A percentile compares a stretch with the other conserved stretches of the same genome.
Conservation (phyloP, 2,113 vertebrate species). For the Psilopogon haemacephalus region DNA sequence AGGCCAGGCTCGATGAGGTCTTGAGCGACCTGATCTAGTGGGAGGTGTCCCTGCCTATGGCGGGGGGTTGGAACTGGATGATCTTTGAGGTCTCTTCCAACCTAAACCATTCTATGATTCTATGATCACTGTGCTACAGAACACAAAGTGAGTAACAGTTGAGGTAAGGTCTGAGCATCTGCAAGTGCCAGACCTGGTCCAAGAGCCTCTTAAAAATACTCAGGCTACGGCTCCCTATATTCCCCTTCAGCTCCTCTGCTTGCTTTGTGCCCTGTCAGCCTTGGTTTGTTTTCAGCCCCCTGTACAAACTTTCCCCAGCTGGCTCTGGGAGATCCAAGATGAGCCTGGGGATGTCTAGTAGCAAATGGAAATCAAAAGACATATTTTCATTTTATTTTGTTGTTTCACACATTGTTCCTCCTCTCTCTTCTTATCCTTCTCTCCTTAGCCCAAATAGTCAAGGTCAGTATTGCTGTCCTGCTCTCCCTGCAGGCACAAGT, state of each 20-base stretch:
- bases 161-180: neutral
- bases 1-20: no score
- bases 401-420: neutral
- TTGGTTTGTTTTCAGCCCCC: neutral
- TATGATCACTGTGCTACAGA: neutral
- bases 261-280: neutral
- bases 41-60: no score
- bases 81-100: no score
- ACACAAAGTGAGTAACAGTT: neutral
- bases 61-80: no score
- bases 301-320: neutral
- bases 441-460: neutral
- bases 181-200: neutral
- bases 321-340: neutral
- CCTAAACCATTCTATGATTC: no score
- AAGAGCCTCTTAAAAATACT: neutral
- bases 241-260: neutral
- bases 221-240: neutral
- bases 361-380: neutral
- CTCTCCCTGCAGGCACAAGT: neutral
- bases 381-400: neutral
- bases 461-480: neutral
- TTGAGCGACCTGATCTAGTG: no score
- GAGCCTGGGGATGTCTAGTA: neutral
- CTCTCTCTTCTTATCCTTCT: neutral